Evolutionary conservation across 2,888 invertebrate species (phyloP), one percentile per base, ranked within the genome.

Genomic region (Hirtodrosophila cameraria): DNA sequence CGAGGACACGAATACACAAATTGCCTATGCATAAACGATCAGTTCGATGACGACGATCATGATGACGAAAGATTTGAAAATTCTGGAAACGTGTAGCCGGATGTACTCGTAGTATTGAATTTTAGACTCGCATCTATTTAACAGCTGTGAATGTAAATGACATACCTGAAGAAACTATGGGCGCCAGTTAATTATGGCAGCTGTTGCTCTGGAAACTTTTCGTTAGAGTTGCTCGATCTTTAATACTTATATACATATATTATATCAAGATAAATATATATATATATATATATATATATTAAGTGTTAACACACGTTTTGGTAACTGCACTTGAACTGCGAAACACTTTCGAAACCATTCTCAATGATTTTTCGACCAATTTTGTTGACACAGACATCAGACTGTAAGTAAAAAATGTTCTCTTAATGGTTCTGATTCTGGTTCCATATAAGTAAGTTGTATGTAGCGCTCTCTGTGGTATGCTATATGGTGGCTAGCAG

Each of bases 21-120:
- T 65, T 75, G 66, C 60, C 75, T 69, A 65, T 80, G 81, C 67
- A 80, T 84, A 67, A 59, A 36, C 57, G 60, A 72, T 75, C 52
- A 75, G 62, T 55, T 52, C 54, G 69, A 52, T 55, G 66, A 69
- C 62, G 63, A 63, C 59, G 66, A 66, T 23, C 49, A 60, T 16
- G 53, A 50, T 35, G 57, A 16, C 28, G 46, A 61, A 15, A 28
- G 50, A 59, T 55, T 83, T 80, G 63, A 72, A 72, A 73, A 84
- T 80, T 75, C 75, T 80, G 78, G 64, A 78, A 67, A 54, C 75
- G 73, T 83, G 61, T 36, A 78, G 65, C 75, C 84, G 78, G 75
- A 83, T 83, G 73, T 52, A 64, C 42, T 49, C 42, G 49, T 36
- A 41, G 33, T 31, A 50, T 64, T 18, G 31, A 31, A 55, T 50